Base-by-base conservation (phyloP, 2,797 vertebrate species). In the Diplodus sargus region DNA sequence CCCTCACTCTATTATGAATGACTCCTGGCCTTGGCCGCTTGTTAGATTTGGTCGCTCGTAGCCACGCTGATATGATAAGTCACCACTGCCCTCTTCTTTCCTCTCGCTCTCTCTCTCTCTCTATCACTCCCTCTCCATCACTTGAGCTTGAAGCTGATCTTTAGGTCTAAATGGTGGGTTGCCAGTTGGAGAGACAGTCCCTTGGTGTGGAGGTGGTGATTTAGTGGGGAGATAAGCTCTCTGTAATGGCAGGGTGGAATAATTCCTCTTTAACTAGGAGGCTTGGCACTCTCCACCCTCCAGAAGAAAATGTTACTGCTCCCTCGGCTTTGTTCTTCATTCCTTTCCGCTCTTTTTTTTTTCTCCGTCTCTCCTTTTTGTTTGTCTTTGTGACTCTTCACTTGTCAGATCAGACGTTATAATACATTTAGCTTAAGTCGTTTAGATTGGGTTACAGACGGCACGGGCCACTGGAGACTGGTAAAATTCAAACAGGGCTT, bases 201-300 rank as follows among this genome's bases (percentile, higher is more conserved):
- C 84, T 86, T 84, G 60, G 74, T 89, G 95, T 93, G 94, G 95
- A 96, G 94, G 95, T 94, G 87, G 96, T 95, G 96, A 97, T 97
- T 97, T 96, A 95, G 94, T 93, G 91, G 92, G 93, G 95, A 95
- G 96, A 96, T 97, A 96, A 97, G 94, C 96, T 95, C 94, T 93
- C 92, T 85, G 94, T 97, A 97, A 97, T 97, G 95, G 95, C 89
- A 96, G 96, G 95, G 96, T 97, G 95, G 96, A 96, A 95, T 97
- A 96, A 97, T 96, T 96, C 89, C 91, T 90, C 91, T 94, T 94
- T 94, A 96, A 95, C 92, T 92, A 90, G 93, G 92, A 93, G 91
- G 92, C 78, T 90, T 84, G 86, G 88, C 91, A 86, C 83, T 92
- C 87, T n/a, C 84, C 79, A 76, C 90, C 93, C 92, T 89, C 79